Percentiles rank a stretch among this genome's conserved stretches.
Evolutionary conservation across 2,797 vertebrate genomes (phyloP).

Genomic region (Erpetoichthys calabaricus): DNA sequence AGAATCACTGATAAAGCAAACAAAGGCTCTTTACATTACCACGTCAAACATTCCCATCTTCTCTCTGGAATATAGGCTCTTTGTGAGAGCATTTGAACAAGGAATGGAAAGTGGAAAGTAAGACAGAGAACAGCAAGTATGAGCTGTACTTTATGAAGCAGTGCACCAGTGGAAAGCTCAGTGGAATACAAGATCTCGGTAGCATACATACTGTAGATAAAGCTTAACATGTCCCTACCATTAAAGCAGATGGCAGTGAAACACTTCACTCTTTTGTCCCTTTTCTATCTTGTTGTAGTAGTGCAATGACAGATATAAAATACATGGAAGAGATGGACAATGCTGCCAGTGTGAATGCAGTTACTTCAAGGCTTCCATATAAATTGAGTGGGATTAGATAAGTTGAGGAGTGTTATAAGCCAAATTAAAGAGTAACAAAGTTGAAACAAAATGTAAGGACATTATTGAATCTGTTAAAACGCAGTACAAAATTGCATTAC

Average conservation of each 20-base stretch:
- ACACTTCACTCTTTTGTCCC: too few species aligned
- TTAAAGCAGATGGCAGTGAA: conserved; percentile 1
- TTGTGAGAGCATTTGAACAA: conserved; percentile 8
- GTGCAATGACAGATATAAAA: too few species aligned
- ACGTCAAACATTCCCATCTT: conserved; percentile 5
- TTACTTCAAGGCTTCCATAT: too few species aligned
- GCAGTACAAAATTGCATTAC: too few species aligned
- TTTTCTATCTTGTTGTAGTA: too few species aligned
- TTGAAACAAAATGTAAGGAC: too few species aligned
- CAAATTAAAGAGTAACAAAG: not conserved
- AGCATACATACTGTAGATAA: conserved; percentile 7
- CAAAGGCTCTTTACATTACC: conserved; percentile 5
- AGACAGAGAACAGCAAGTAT: too few species aligned
- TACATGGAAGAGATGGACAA: conserved; percentile 10
- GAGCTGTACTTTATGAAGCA: conserved; percentile 9
- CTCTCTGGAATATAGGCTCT: conserved; percentile 8
- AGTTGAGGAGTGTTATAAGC: conserved; percentile 8
- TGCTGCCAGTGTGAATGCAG: too few species aligned
- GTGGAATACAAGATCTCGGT: conserved; percentile 6
- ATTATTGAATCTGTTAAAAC: too few species aligned
- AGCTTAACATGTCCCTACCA: conserved; percentile 8
- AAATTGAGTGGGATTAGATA: not conserved
- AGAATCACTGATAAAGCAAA: conserved; percentile 8
- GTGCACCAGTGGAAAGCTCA: conserved; percentile 9
- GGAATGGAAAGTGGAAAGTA: too few species aligned